These are phyloP conservation scores for Trilocha varians DNA, from an alignment of 2,888 invertebrate genomes.

Conservation along the genomic window DNA sequence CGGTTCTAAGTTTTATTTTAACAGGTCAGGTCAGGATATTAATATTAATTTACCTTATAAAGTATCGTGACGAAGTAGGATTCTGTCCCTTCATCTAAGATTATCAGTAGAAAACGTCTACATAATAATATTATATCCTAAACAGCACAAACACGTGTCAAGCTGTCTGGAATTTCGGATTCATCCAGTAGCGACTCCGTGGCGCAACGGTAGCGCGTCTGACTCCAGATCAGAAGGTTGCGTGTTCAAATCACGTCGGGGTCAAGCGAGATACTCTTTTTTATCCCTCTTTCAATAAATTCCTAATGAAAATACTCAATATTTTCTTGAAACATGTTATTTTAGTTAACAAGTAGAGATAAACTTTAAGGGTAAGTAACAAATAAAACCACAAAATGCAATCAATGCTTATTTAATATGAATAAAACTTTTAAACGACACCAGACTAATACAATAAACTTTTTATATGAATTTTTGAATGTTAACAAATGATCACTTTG, in stretches of 20 bases:
- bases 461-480: background rate
- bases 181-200: constrained; percentile 77
- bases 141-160: no score
- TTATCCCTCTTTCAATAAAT: no score
- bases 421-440: background rate
- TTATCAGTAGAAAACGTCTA: no score
- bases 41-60: no score
- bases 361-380: background rate
- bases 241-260: constrained; percentile 98
- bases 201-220: constrained; percentile 99
- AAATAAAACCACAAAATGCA: background rate
- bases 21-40: no score
- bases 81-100: no score
- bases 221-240: constrained; percentile 99
- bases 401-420: background rate
- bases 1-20: no score
- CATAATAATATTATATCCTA: no score
- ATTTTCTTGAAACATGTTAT: no score
- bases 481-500: background rate
- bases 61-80: no score
- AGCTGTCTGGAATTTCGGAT: background rate
- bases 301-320: no score
- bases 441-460: background rate
- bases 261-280: constrained; percentile 66
- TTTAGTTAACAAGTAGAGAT: no score